Evolutionary conservation across 1,140 invertebrate species (phyloP), one percentile per base, ranked within the genome.

Genomic region (Conus ventricosus): DNA sequence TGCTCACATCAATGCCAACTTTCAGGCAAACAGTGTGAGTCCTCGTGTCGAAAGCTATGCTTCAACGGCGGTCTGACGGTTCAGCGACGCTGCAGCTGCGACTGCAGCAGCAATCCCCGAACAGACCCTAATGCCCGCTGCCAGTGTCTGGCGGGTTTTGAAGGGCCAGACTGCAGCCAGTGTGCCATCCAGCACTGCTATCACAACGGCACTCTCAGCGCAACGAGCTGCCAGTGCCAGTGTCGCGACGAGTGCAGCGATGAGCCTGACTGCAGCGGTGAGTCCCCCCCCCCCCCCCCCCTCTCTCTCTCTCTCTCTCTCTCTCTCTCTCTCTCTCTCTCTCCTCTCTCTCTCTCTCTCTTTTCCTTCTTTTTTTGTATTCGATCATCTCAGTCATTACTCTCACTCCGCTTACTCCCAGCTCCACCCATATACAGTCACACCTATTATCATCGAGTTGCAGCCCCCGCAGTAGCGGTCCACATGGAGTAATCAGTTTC

Each of bases 101-200:
- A 71, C 67, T 71, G 67, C 23, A 71, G 67, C 67, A 20, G 17
- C 20, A 71, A 71, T 20, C 67, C 67, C 13, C 67, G 67, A 6
- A 71, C 67, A 23, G 67, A 71, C 67, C 67, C 67, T 0, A n/a
- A 13, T 20, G 11, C 6, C 6, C 67, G 20, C 67, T 71, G 67
- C 4, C 6, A 13, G 67, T 71, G 67, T 71, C 20, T 71, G 67
- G 11, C 67, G 4, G 67, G 67, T 23, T 71, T 71, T n/a, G 67
- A n/a, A 71, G 67, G 67, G 67, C 67, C 23, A 20, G 67, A 71
- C 67, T 71, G 67, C 67, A 71, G 67, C 67, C 67, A 71, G 67
- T 71, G 67, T n/a, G 20, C 6, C 11, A 23, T 71, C 13, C 11
- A 71, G 67, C 67, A n/a, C 6, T 71, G 67, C 67, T 71, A 71